Conservation (phyloP, 2,888 invertebrate genomes). For the Boloria euphrosyne region DNA sequence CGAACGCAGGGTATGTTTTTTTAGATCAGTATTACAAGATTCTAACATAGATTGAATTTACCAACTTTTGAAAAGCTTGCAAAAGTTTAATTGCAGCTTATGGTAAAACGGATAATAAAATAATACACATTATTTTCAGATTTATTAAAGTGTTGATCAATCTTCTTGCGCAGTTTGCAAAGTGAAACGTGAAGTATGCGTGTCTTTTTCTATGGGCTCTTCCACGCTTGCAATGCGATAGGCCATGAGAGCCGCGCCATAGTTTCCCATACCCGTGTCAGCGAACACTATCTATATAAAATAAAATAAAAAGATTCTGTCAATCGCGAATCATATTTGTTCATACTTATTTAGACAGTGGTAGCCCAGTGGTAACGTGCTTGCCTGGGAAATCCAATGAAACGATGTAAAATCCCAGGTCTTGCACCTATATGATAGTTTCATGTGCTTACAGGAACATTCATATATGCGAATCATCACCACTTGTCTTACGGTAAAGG, state of each 20-base stretch:
- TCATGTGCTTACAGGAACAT: no score
- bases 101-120: not conserved
- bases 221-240: constrained; percentile 64
- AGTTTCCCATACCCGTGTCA: constrained; percentile 71
- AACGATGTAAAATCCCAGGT: no score
- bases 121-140: not conserved
- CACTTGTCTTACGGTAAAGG: no score
- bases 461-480: no score
- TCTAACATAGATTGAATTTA: no score
- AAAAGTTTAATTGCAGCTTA: not conserved
- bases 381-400: no score
- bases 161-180: constrained; percentile 47
- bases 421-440: no score
- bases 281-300: constrained; percentile 64
- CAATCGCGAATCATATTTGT: not conserved
- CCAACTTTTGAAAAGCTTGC: no score
- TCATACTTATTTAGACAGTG: no score
- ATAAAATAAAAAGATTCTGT: not conserved
- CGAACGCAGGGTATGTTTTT: no score
- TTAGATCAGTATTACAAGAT: no score
- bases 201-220: constrained; percentile 53
- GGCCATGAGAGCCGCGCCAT: constrained; percentile 73
- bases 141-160: not conserved
- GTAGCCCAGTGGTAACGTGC: no score
- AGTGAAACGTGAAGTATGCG: constrained; percentile 63